Evolutionary conservation across 2,113 vertebrate genomes (phyloP), one percentile per base, ranked within the genome.

Genomic region (Xiphophorus couchianus): DNA sequence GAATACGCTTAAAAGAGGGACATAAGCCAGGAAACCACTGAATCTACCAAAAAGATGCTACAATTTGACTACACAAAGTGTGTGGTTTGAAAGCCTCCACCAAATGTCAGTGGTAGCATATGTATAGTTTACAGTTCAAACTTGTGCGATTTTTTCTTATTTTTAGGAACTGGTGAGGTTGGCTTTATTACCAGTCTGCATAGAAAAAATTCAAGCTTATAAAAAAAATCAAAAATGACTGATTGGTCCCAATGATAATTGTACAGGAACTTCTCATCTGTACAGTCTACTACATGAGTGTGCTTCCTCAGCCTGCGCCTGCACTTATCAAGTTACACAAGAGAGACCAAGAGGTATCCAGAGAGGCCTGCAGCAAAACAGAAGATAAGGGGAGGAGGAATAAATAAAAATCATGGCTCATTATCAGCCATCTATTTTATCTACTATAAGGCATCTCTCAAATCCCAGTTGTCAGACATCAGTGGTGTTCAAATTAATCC

Each of bases 341-440:
- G 83, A 88, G 88, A 86, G 87, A 83, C 87, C 37, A 31, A 75
- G 80, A 81, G 69, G 82, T 73, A 80, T 86, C 84, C 73, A 74
- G 77, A 87, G 83, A 86, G 88, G 84, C 88, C 84, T 62, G 74
- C 80, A 89, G 90, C 88, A 72, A 83, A 81, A 30, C 9, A 48
- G 14, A n/a, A 51, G 44, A 48, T 48, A 15, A 5, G 14, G 42
- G 15, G 8, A 19, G 14, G 71, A 75, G 75, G 65, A 71, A 74
- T 74, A 30, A 81, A 61, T 67, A 69, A 73, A 81, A 78, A 80
- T 82, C 81, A 83, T 81, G 7, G 64, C 89, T 93, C 87, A 89
- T 93, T 93, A 93, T 93, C 90, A 90, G 87, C 89, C 89, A 91
- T 93, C 89, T 93, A 93, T 84, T 91, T 91, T 89, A 92, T 93